Evolutionary conservation across 2,888 invertebrate species (phyloP), one percentile per base, ranked within the genome.

Genomic region (Branchinecta sandiegonensis): DNA sequence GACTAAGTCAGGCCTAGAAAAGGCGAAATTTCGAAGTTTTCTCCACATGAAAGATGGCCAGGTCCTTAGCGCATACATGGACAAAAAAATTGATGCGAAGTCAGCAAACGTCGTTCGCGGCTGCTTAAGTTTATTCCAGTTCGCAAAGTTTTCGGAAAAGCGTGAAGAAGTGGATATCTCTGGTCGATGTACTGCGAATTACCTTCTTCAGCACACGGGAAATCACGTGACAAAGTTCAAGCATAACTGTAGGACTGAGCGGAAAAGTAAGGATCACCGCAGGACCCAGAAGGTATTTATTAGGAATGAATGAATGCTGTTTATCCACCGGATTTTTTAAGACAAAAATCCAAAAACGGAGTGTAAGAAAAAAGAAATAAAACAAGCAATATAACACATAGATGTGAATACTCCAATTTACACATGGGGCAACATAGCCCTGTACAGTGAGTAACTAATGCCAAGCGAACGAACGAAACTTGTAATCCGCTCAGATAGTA

Each of bases 191-290:
- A 56, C 10, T 2, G 56, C 56, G n/a, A 17, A n/a, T 1, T 56
- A 56, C 8, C 14, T 56, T 17, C 56, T 8, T 17, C 56, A 56
- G 17, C n/a, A 56, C 17, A 56, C 56, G n/a, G 56, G 56, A 56
- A 56, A 56, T 10, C 56, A 56, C 56, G 56, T 56, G 56, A 56
- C 56, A 56, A 56, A 56, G 17, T 17, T 14, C n/a, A 56, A 56
- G 56, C 17, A n/a, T 8, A 56, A 56, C 56, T 56, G 56, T 56
- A 56, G 17, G 17, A 56, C 56, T 10, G 8, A 14, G 56, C n/a
- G 56, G 17, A 17, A n/a, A n/a, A 56, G 17, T 10, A 56, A 17
- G 7, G 56, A 17, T 56, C 17, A 56, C 10, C 14, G 17, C n/a
- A 8, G 56, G 17, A 14, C 10, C 17, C 56, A 56, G 56, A 56